Percentiles rank a stretch among this genome's conserved stretches.
phyloP scores from a whole-genome alignment of 2,888 invertebrate genomes.

The Lottia gigantea region DNA sequence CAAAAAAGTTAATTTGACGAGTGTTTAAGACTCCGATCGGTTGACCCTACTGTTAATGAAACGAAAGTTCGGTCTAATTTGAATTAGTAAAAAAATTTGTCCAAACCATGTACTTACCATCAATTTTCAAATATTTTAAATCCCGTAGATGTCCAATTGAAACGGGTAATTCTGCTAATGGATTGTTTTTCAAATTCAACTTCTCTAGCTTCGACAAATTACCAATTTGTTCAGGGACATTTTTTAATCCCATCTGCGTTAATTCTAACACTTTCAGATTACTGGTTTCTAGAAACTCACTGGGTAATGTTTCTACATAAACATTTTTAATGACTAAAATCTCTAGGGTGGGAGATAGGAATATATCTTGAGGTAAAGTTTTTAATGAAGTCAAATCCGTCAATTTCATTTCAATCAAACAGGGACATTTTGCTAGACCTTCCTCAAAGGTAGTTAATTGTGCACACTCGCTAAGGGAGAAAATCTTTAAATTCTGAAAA shows the following conservation, averaged over 20 bases:
- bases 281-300: constrained; percentile 36
- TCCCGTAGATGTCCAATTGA: constrained; percentile 44
- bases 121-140: constrained; percentile 43
- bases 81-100: no score
- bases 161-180: constrained; percentile 51
- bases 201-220: constrained; percentile 39
- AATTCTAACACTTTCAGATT: constrained; percentile 45
- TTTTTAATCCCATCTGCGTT: constrained; percentile 44
- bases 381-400: constrained; percentile 35
- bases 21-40: no score
- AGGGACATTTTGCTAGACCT: constrained; percentile 38
- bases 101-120: constrained; percentile 34
- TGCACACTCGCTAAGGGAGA: constrained; percentile 21
- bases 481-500: constrained; percentile 43
- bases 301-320: constrained; percentile 42
- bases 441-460: constrained; percentile 32
- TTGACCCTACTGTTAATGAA: no score
- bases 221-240: constrained; percentile 48
- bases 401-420: constrained; percentile 42
- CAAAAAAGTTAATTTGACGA: no score
- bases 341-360: constrained; percentile 32
- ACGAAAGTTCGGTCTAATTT: no score
- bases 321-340: constrained; percentile 32
- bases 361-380: constrained; percentile 43
- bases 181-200: constrained; percentile 53